Conservation (phyloP, 2,888 invertebrate species). For the Selenia dentaria region DNA sequence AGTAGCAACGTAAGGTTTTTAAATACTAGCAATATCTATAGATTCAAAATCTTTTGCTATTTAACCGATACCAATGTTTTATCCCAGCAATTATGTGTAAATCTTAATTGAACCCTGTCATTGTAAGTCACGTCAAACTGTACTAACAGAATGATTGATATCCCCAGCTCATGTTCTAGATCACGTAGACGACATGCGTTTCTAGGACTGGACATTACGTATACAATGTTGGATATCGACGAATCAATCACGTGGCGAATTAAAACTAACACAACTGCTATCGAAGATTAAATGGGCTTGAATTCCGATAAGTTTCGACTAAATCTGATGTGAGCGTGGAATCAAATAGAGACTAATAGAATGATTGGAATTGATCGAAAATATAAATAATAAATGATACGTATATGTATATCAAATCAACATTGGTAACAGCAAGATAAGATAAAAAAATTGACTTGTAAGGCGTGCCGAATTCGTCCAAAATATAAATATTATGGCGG, state of each 20-base stretch:
- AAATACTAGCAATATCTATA: no score
- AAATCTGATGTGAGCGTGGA: no score
- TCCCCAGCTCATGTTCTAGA: slow-evolving; percentile 25
- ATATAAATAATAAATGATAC: no score
- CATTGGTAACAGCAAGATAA: no score
- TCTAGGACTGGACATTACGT: slow-evolving; percentile 5
- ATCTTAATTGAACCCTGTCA: neutral
- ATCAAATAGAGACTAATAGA: neutral
- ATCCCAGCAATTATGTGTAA: neutral
- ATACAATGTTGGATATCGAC: slow-evolving; percentile 9
- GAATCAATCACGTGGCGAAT: slow-evolving; percentile 7
- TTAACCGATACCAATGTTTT: no score
- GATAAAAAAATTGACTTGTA: no score
- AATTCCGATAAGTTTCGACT: no score
- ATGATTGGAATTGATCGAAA: neutral
- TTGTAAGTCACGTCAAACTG: neutral
- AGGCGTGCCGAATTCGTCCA: no score
- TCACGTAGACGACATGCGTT: slow-evolving; percentile 33
- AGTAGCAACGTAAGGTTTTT: no score
- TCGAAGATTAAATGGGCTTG: neutral
- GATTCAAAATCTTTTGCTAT: no score
- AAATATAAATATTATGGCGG: no score
- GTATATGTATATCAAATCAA: no score
- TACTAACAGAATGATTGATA: neutral
- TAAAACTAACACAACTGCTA: neutral